A percentile compares a stretch with the other conserved stretches of the same genome.
These are phyloP conservation scores for Machimus rusticus DNA, from an alignment of 2,888 invertebrate genomes.

Conservation along the genomic window DNA sequence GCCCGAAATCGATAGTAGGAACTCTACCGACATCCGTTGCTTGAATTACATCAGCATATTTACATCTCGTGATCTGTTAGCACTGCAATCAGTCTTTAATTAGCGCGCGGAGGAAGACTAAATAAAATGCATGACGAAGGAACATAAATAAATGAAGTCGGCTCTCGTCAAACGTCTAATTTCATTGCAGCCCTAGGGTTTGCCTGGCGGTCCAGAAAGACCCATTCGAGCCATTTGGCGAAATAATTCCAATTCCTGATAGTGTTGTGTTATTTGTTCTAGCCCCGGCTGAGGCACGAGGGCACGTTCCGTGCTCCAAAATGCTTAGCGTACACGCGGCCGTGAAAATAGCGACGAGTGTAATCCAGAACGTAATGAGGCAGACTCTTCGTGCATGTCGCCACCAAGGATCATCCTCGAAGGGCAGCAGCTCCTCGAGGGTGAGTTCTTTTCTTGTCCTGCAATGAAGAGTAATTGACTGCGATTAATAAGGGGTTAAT, in stretches of 20 bases:
- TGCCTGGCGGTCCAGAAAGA: background rate
- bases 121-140: background rate
- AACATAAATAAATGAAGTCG: background rate
- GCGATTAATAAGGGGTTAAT: background rate
- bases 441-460: conserved; percentile 60
- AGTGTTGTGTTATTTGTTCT: background rate
- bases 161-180: background rate
- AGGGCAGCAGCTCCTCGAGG: conserved; percentile 64
- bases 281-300: background rate
- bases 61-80: background rate
- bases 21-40: background rate
- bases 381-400: conserved; percentile 63
- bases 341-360: conserved; percentile 64
- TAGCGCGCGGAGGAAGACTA: background rate
- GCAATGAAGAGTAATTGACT: conserved; percentile 10
- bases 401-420: conserved; percentile 65
- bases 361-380: conserved; percentile 65
- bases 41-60: conserved; percentile 1
- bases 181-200: background rate
- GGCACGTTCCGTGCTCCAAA: conserved; percentile 49
- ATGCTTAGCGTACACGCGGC: conserved; percentile 62
- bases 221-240: background rate
- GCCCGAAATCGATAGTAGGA: background rate
- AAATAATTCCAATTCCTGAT: conserved; percentile 10
- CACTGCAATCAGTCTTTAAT: background rate